Percentiles rank a stretch among this genome's conserved stretches.
phyloP scores from a whole-genome alignment of 2,797 vertebrate genomes.

The Sebastes jordani region DNA sequence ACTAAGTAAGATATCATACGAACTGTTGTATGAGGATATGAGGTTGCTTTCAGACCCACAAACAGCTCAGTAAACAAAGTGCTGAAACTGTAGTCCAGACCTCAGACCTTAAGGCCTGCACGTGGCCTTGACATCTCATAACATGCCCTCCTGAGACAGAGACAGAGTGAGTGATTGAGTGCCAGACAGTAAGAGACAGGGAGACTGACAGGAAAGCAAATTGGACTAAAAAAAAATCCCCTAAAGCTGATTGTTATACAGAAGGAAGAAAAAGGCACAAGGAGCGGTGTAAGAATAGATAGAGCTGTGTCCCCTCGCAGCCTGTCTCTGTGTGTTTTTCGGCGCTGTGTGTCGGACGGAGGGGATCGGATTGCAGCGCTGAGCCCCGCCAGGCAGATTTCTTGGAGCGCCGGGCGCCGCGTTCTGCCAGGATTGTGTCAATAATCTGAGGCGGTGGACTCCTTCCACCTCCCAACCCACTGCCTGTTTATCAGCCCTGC shows the following conservation, averaged over 20 bases:
- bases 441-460: slow-evolving; percentile 75
- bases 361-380: slow-evolving; percentile 69
- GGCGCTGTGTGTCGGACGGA: slow-evolving; percentile 35
- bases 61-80: slow-evolving; percentile 21
- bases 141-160: slow-evolving; percentile 19
- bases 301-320: slow-evolving; percentile 26
- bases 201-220: slow-evolving; percentile 45
- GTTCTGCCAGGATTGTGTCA: slow-evolving; percentile 78
- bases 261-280: slow-evolving; percentile 11
- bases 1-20: no score
- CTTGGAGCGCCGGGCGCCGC: slow-evolving; percentile 56
- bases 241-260: slow-evolving; percentile 27
- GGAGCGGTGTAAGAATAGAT: slow-evolving; percentile 38
- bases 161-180: slow-evolving; percentile 1
- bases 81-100: neutral
- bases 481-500: slow-evolving; percentile 69
- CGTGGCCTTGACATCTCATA: slow-evolving; percentile 30
- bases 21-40: no score
- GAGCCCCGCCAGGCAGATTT: slow-evolving; percentile 58
- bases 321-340: slow-evolving; percentile 56
- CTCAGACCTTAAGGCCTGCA: slow-evolving; percentile 22
- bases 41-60: neutral
- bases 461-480: slow-evolving; percentile 68
- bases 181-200: slow-evolving; percentile 43
- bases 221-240: slow-evolving; percentile 7